Conservation (phyloP, 2,113 vertebrate genomes). For the Rostratula benghalensis region DNA sequence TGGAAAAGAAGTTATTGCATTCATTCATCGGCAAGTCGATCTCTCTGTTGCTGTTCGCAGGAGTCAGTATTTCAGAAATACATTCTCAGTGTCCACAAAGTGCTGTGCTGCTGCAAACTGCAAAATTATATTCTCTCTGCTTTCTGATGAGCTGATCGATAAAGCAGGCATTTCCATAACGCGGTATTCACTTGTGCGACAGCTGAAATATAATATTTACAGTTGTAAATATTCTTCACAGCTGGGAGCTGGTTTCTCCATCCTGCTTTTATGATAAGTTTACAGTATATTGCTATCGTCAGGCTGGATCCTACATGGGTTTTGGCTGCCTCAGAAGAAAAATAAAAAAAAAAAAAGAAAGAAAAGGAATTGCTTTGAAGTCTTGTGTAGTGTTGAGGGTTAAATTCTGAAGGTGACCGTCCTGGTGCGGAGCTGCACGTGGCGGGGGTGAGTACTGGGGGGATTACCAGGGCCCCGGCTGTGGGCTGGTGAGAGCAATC, state of each 20-base stretch:
- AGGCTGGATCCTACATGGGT: background rate
- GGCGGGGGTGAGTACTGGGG: accelerated
- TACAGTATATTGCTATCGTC: background rate
- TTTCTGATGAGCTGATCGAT: constrained; percentile 60
- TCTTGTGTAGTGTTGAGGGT: background rate
- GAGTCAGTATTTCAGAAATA: constrained; percentile 20
- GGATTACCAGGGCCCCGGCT: background rate
- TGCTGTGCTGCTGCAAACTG: background rate
- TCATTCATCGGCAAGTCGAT: constrained; percentile 28
- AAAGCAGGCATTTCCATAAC: constrained; percentile 57
- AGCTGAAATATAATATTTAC: constrained; percentile 57
- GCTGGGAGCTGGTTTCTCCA: constrained; percentile 51
- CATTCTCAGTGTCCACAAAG: background rate
- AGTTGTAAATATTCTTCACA: constrained; percentile 63
- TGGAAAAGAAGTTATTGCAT: background rate
- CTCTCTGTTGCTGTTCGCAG: background rate
- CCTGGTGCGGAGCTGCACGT: background rate
- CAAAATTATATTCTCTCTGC: constrained; percentile 5
- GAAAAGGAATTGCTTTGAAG: background rate
- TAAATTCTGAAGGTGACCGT: background rate
- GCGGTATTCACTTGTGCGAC: constrained; percentile 18
- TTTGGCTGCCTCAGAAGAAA: background rate
- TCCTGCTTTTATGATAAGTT: constrained; percentile 47
- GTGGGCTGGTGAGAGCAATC: background rate
- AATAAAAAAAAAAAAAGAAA: background rate